phyloP scores from a whole-genome alignment of 2,113 vertebrate genomes.

The Pycnonotus jocosus region DNA sequence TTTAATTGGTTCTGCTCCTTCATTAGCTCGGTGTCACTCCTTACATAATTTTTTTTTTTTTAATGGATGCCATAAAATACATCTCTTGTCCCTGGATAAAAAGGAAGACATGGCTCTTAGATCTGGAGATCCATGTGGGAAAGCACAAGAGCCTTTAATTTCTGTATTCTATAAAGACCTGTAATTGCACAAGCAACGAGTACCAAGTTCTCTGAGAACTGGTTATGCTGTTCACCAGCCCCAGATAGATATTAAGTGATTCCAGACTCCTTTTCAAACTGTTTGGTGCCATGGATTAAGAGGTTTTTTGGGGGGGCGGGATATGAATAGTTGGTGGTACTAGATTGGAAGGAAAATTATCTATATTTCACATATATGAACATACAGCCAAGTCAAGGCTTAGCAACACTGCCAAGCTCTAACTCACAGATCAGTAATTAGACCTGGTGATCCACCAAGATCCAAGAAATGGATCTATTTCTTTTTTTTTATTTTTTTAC shows the following conservation, averaged over 20 bases:
- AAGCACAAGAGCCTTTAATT: not conserved
- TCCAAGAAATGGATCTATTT: not conserved
- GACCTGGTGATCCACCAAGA: not conserved
- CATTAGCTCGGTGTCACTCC: not conserved
- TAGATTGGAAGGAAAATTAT: not conserved
- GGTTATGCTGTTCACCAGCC: not conserved
- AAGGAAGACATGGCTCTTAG: not conserved
- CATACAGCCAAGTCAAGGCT: not conserved
- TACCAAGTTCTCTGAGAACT: not conserved
- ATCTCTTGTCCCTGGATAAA: not conserved
- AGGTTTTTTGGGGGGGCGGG: fast-evolving
- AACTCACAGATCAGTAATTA: not conserved
- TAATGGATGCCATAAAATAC: not conserved
- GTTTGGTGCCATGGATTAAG: not conserved
- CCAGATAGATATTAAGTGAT: not conserved
- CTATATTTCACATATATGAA: not conserved
- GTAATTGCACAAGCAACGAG: not conserved
- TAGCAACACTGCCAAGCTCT: not conserved
- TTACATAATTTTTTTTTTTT: not conserved
- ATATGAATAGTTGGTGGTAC: not conserved
- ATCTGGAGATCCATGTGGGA: not conserved
- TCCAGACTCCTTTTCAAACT: not conserved
- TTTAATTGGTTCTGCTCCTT: not conserved
- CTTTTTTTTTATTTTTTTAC: not conserved
- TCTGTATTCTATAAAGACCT: not conserved